Evolutionary conservation across 2,888 invertebrate species (phyloP), one percentile per base, ranked within the genome.

Genomic region (Acanthococcus lagerstroemiae): DNA sequence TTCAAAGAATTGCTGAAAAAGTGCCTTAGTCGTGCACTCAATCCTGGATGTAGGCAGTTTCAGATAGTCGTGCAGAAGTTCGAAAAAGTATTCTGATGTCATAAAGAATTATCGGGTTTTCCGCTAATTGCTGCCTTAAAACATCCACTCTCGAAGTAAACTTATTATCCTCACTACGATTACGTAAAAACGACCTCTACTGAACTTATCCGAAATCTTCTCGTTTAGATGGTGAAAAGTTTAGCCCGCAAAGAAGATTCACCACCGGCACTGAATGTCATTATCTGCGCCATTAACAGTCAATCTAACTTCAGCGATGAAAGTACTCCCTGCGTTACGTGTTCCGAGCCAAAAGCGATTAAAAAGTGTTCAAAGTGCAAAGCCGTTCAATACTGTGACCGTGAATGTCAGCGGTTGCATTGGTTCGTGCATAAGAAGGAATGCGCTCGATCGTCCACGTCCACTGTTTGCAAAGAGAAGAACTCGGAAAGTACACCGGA

Each of bases 311-410:
- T 69, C 58, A 55, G 52, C 3, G 54, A 56, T 17, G 78, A 76
- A 72, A 80, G 83, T 68, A 81, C 86, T 15, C 81, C 83, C 58
- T 95, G 95, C 75, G 84, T 84, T 67, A 87, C 92, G 1, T 95
- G 95, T 73, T 89, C 90, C 0, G 90, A 92, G 73, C 89, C 91
- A 72, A 87, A 88, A 71, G 91, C 94, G 0, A 83, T 85, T 6
- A 95, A 95, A 75, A 91, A 94, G 76, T 99, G 97, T 77, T 88
- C 94, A 9, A 90, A 90, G 75, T 99, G 97, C 77, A 94, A 92
- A 80, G 83, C 83, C 67, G 92, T 92, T 60, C 87, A 89, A 75
- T 99, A 99, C 75, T 99, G 97, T 78, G 89, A 93, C 77, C 82
- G 90, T 68, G 88, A 89, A 73, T 99, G 99, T 75, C 97, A 99